phyloP scores from a whole-genome alignment of 2,113 vertebrate genomes.

The Naja naja region DNA sequence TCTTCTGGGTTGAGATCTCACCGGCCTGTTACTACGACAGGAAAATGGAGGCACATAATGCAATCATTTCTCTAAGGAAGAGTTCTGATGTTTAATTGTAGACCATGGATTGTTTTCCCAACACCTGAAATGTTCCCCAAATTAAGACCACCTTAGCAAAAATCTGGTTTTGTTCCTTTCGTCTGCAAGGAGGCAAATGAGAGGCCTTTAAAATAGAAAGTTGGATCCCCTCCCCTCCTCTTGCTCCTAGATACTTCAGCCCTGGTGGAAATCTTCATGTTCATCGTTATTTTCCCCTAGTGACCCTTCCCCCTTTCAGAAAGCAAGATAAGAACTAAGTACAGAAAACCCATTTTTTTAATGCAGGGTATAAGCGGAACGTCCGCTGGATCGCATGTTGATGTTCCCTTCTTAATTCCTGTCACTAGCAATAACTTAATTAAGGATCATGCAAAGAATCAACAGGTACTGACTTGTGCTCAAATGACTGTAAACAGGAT shows the following conservation, averaged over 20 bases:
- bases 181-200: conserved; percentile 46
- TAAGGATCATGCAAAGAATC: conserved; percentile 61
- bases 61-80: conserved; percentile 47
- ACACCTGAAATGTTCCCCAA: conserved; percentile 61
- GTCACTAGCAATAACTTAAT: conserved; percentile 73
- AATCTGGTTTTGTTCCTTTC: conserved; percentile 53
- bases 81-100: conserved; percentile 43
- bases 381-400: conserved; percentile 64
- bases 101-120: neutral
- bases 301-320: conserved; percentile 60
- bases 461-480: conserved; percentile 63
- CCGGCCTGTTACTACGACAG: conserved; percentile 43
- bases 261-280: conserved; percentile 45
- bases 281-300: conserved; percentile 22
- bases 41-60: conserved; percentile 55
- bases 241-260: conserved; percentile 55
- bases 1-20: conserved; percentile 31
- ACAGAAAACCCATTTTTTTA: neutral
- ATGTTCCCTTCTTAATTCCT: conserved; percentile 63
- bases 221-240: conserved; percentile 13
- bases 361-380: conserved; percentile 45
- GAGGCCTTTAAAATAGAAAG: conserved; percentile 49
- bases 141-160: conserved; percentile 63
- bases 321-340: neutral
- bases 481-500: conserved; percentile 47